Conservation (phyloP, 2,113 vertebrate genomes). For the Nothoprocta pentlandii region DNA sequence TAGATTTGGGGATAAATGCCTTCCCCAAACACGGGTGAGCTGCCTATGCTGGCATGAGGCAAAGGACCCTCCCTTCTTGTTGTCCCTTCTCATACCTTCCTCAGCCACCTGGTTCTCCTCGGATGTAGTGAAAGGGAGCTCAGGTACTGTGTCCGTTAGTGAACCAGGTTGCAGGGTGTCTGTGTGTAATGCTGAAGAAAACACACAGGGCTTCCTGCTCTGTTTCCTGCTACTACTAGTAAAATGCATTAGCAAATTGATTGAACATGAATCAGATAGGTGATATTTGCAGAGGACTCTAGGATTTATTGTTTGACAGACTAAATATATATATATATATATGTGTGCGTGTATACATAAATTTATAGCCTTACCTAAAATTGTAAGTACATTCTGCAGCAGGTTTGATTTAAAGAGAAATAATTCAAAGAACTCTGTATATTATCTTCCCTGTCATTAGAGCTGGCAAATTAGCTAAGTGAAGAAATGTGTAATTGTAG, state of each 20-base stretch:
- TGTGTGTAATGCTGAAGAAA: not conserved
- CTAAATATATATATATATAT: not conserved
- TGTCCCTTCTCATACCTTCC: not conserved
- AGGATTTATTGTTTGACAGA: not conserved
- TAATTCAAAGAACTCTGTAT: not conserved
- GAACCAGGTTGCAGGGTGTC: not conserved
- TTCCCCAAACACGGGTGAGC: not conserved
- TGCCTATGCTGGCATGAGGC: not conserved
- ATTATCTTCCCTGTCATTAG: not conserved
- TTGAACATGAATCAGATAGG: too few relatives aligned
- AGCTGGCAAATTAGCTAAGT: not conserved
- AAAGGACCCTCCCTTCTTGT: not conserved
- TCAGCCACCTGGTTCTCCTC: not conserved
- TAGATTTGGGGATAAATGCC: not conserved
- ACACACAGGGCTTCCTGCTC: not conserved
- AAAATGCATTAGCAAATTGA: not conserved
- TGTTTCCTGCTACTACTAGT: too few relatives aligned
- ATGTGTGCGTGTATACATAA: not conserved
- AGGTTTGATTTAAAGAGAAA: not conserved
- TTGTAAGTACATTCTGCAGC: not conserved
- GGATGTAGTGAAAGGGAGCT: not conserved
- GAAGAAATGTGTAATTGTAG: not conserved
- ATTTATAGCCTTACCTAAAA: not conserved
- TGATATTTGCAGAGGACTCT: not conserved
- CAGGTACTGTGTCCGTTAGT: not conserved